Evolutionary conservation across 1,140 invertebrate genomes (phyloP).

Genomic region (Drosophila baimaii): DNA sequence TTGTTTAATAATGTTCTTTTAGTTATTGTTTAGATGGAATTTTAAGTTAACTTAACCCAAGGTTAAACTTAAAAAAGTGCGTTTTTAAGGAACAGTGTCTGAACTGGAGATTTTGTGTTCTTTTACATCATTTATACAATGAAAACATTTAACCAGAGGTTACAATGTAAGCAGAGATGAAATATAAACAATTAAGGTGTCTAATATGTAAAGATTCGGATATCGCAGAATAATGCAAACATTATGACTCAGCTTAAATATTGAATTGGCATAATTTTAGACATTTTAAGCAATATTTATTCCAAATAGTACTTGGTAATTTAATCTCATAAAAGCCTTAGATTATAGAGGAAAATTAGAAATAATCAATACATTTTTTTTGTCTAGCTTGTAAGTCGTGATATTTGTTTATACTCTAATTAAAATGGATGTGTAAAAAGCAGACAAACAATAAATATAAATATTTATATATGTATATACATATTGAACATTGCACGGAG

Average conservation of each 20-base stretch:
- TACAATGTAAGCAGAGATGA: neutral
- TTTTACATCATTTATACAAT: neutral
- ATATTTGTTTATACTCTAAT: constrained; percentile 61
- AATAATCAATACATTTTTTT: constrained; percentile 34
- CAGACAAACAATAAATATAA: constrained; percentile 37
- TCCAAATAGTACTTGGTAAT: neutral
- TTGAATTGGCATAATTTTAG: neutral
- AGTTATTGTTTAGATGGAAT: neutral
- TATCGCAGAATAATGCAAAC: neutral
- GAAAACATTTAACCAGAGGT: neutral
- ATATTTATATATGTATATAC: constrained; percentile 14
- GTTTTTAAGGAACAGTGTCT: neutral
- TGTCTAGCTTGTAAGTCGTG: constrained; percentile 63
- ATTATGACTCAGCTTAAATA: neutral
- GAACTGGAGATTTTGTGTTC: too few relatives aligned
- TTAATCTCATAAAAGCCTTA: neutral
- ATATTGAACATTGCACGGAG: neutral
- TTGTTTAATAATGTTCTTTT: neutral
- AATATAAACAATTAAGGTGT: neutral
- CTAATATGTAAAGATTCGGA: neutral
- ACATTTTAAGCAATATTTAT: neutral
- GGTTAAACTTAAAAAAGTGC: neutral
- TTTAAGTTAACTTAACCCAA: neutral
- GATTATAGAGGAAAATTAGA: constrained; percentile 4
- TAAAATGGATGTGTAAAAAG: constrained; percentile 18